These are phyloP conservation scores for Nephila pilipes DNA, from an alignment of 1,140 invertebrate genomes.

Conservation along the genomic window DNA sequence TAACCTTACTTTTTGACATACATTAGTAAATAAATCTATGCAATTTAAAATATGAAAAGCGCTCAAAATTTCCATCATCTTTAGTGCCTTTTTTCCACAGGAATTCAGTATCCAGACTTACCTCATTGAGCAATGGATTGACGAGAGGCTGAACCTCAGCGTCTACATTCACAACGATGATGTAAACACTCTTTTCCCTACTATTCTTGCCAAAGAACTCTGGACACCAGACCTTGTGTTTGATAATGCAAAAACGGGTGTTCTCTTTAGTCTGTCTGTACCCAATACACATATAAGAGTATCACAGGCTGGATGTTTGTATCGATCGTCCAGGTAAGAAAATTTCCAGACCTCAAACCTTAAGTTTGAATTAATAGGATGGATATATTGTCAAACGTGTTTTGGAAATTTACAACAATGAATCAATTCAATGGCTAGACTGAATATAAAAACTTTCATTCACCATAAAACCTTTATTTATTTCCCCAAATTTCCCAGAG, in stretches of 20 bases:
- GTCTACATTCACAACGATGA: not conserved
- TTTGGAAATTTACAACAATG: too few relatives aligned
- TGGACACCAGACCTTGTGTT: slow-evolving; percentile 75
- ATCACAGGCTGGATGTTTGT: not conserved
- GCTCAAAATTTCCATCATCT: too few relatives aligned
- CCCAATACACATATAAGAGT: slow-evolving; percentile 64
- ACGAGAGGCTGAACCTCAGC: slow-evolving; percentile 62
- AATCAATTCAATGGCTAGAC: too few relatives aligned
- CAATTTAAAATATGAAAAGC: too few relatives aligned
- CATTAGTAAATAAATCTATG: too few relatives aligned
- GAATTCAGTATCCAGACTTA: slow-evolving; percentile 72
- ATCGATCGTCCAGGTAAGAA: not conserved
- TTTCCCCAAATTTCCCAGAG: too few relatives aligned
- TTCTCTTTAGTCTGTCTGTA: slow-evolving; percentile 43
- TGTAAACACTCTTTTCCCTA: not conserved
- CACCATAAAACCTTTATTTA: too few relatives aligned
- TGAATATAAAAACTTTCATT: too few relatives aligned
- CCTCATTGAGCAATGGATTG: slow-evolving; percentile 63
- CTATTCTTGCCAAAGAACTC: not conserved
- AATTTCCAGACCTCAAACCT: not conserved
- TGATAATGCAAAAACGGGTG: slow-evolving; percentile 59
- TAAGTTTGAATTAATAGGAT: too few relatives aligned
- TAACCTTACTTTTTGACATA: too few relatives aligned
- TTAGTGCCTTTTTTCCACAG: not conserved
- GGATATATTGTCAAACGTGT: too few relatives aligned